Base-by-base conservation (phyloP, 2,113 vertebrate genomes). In the Micromys minutus region DNA sequence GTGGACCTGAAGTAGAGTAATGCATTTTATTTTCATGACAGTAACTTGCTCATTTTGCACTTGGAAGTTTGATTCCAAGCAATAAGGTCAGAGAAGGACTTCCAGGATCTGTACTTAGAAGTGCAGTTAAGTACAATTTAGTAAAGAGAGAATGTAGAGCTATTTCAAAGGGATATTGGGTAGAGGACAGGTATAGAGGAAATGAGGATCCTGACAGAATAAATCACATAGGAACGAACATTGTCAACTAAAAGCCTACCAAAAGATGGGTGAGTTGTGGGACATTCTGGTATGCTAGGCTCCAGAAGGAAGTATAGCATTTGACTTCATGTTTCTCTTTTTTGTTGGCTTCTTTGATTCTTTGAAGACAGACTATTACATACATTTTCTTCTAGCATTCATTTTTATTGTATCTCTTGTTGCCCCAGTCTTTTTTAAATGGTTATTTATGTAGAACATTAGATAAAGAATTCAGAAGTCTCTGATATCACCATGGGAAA, bases 391-490 rank as follows among this genome's bases (percentile, higher is more conserved):
- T 7, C 31, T 95, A 57, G 31, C 31, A n/a, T 72, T 57, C 50
- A 67, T 5, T 5, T 65, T 83, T 81, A 87, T 76, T 69, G 45
- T 72, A 47, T 12, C 57, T 47, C n/a, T 63, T 77, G 71, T 69
- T 72, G 12, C 2, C 13, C 63, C 16, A 81, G 13, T 55, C 29
- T 72, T 47, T 80, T 89, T 96, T 91, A 81, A 95, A 94, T n/a
- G 34, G 74, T 55, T 97, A 94, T 87, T 89, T 85, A 39, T 93
- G 95, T 93, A 80, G 94, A 96, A 65, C 97, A 91, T 93, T 95
- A 77, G 15, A 57, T 45, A 15, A 4, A 52, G 63, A 61, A 94
- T 96, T 95, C 85, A 93, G 52, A 96, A 45, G 55, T 95, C 67
- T 95, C 85, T 90, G 50, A 92, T 97, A 95, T 77, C 19, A 5